These are phyloP conservation scores for Blera fallax DNA, from an alignment of 2,888 invertebrate genomes.

Conservation along the genomic window DNA sequence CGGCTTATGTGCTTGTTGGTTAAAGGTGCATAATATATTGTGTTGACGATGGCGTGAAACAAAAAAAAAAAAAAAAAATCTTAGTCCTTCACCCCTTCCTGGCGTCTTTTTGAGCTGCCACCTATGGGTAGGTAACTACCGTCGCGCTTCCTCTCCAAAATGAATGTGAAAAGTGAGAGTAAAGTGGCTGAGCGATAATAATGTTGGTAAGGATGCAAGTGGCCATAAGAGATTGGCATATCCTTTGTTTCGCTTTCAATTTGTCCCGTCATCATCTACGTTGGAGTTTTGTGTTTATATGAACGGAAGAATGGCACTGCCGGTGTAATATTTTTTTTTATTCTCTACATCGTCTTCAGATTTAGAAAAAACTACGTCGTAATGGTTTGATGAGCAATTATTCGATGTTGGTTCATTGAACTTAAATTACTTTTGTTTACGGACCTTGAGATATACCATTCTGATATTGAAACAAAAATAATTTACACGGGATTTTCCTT, in stretches of 20 bases:
- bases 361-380: not conserved
- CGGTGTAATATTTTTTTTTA: not conserved
- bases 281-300: not conserved
- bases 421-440: not conserved
- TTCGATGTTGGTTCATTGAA: not conserved
- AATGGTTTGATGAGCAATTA: no score
- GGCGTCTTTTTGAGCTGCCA: conserved; percentile 16
- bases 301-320: not conserved
- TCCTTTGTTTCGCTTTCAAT: conserved; percentile 20
- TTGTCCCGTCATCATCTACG: not conserved
- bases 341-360: not conserved
- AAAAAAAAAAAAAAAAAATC: conserved; percentile 43
- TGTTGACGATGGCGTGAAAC: conserved; percentile 70
- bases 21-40: conserved; percentile 72
- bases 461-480: no score
- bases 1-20: conserved; percentile 65
- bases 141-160: conserved; percentile 29
- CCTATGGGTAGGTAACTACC: conserved; percentile 45
- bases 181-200: conserved; percentile 58
- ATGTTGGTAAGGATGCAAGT: conserved; percentile 49
- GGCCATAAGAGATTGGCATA: conserved; percentile 49
- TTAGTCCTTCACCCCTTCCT: conserved; percentile 33
- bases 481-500: no score
- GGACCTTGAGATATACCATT: no score
- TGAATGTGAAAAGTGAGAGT: conserved; percentile 53